Base-by-base conservation (phyloP, 1,140 invertebrate species). In the Drosophila athabasca region DNA sequence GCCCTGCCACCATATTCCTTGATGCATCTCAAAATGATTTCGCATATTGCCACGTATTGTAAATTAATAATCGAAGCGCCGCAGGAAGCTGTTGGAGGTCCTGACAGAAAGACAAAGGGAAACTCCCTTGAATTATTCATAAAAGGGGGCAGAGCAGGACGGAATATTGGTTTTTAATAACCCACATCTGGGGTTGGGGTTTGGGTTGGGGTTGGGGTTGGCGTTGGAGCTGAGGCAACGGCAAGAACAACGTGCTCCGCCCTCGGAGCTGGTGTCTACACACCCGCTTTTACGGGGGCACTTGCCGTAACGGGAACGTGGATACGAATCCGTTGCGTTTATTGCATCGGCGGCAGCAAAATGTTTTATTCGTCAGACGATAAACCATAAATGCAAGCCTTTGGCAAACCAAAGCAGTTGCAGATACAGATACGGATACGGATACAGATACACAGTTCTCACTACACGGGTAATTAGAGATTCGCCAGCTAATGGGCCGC, bases 31-130 rank as follows among this genome's bases (percentile, higher is more conserved):
- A 43, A 67, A 72, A 64, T 54, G 58, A 73, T 65, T 68, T 82
- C 48, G 57, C 74, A 70, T 69, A 77, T 82, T 65, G 59, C 79
- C 68, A 44, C 45, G 62, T 59, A 62, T 55, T 66, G 74, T 82
- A 77, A 82, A 82, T 82, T 70, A 82, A 79, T 82, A 82, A 60
- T 82, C 59, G 43, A 15, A 13, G 26, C 50, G 9, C 58, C 15
- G 44, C 39, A 31, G 46, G 17, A 48, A 58, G 19, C 45, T 31
- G 29, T 31, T 15, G 50, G 13, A 15, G 58, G 15, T 17, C 15
- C 46, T 31, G 46, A 13, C 9, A 35, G 31, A 11, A 9, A 35
- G n/a, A 57, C 50, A 69, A 69, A 69, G 64, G 51, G 68, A 67
- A 69, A 48, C 62, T 13, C 50, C 50, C 31, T 13, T 57, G 35